Evolutionary conservation across 2,113 vertebrate species (phyloP), one percentile per base, ranked within the genome.

Genomic region (Oplegnathus fasciatus): DNA sequence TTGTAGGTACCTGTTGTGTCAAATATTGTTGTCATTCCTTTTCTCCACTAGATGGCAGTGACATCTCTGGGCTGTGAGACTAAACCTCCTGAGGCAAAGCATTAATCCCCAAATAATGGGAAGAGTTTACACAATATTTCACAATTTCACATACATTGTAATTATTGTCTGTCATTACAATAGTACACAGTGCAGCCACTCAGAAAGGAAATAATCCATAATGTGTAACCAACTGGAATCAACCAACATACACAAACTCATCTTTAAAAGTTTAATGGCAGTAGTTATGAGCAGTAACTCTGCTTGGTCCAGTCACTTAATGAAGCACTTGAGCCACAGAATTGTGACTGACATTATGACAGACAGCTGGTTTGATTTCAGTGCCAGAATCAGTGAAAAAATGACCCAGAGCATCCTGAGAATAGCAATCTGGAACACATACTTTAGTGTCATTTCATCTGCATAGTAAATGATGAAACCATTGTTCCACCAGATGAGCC

Each of bases 11-110:
- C 13, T 15, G 22, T n/a, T 18, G 20, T 60, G 7, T 42, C 9
- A n/a, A 44, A 5, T 60, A 9, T 2, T 18, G 52, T 11, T 71
- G 5, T 71, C 1, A 6, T 79, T 46, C 6, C 0, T 50, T 44
- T 52, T 71, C 1, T 75, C 87, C 90, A 72, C 83, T 69, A 86
- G 93, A 82, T 89, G 93, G 76, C 89, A 82, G 72, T 48, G 55
- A 8, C 1, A 48, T 55, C 32, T 48, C 0, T 58, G 18, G 4
- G 11, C 30, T 48, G 22, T 54, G 69, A 66, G 6, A 46, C 18
- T 44, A 46, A 15, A 6, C 15, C 14, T 32, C 1, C 0, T 18
- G 2, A 2, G 1, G 37, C 54, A 65, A 44, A 58, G 2, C 20
- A 24, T 75, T 5, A 48, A 40, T 72, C 46, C 5, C 1, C 22